Conservation (phyloP, 2,797 vertebrate genomes). For the Sus cebifrons region DNA sequence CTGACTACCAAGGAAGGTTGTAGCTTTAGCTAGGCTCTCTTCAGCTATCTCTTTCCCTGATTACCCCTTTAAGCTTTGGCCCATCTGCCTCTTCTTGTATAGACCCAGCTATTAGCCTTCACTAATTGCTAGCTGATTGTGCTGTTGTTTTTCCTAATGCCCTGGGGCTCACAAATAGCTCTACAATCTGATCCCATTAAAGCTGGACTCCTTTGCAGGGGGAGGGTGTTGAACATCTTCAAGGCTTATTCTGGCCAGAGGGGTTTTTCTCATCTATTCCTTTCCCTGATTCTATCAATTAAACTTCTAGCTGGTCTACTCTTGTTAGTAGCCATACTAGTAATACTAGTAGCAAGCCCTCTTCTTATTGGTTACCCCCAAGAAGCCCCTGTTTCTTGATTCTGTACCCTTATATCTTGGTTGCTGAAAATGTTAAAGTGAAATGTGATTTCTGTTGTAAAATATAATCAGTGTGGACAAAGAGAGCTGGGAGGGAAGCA, state of each 20-base stretch:
- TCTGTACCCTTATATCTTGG: background rate
- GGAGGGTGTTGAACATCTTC: background rate
- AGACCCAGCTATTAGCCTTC: constrained; percentile 9
- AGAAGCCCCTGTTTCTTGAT: constrained; percentile 26
- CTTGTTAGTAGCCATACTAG: background rate
- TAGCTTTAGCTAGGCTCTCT: constrained; percentile 21
- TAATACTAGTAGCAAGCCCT: background rate
- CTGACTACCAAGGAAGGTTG: background rate
- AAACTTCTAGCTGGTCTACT: background rate
- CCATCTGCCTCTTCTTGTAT: background rate
- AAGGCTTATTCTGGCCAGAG: background rate
- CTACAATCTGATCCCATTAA: background rate
- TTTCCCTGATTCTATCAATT: background rate
- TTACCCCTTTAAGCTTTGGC: constrained; percentile 31
- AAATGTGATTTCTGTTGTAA: background rate
- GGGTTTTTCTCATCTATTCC: background rate
- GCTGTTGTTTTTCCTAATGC: constrained; percentile 40
- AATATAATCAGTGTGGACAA: constrained; percentile 5
- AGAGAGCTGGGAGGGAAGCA: background rate
- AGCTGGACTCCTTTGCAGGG: background rate
- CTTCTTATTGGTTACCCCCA: background rate
- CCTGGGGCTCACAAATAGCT: background rate
- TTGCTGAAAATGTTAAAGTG: constrained; percentile 37
- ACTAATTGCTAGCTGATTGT: constrained; percentile 1
- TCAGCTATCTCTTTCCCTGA: constrained; percentile 6